phyloP scores from a whole-genome alignment of 2,797 vertebrate genomes.

The Lagorchestes hirsutus region DNA sequence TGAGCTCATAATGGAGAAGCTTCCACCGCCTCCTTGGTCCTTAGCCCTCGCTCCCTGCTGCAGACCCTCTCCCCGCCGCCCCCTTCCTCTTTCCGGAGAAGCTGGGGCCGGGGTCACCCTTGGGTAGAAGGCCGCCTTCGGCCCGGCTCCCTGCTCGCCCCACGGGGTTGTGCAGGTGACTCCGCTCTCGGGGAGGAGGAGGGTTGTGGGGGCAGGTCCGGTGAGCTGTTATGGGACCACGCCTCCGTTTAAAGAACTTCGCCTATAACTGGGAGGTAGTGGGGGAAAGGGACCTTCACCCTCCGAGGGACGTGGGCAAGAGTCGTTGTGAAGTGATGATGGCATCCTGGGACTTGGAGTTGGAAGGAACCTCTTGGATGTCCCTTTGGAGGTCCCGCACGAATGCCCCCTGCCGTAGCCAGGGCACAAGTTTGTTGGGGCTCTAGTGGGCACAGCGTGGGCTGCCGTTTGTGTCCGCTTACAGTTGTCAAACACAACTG shows the following conservation, averaged over 20 bases:
- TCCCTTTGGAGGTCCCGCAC: too few species aligned
- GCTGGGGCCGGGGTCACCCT: not conserved
- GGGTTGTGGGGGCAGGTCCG: too few species aligned
- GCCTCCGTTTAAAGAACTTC: not conserved
- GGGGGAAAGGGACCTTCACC: not conserved
- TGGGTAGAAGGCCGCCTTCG: too few species aligned
- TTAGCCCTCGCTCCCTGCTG: not conserved
- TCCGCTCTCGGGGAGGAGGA: too few species aligned
- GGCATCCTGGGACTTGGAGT: not conserved
- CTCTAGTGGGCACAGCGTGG: too few species aligned
- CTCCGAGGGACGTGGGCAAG: not conserved
- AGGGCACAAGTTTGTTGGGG: too few species aligned
- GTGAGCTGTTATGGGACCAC: not conserved
- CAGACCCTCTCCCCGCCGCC: not conserved
- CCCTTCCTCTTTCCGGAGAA: too few species aligned
- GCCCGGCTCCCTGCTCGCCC: too few species aligned
- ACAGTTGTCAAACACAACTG: not conserved
- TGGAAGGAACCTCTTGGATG: not conserved
- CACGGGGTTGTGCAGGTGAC: not conserved
- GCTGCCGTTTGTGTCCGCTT: not conserved
- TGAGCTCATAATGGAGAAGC: not conserved
- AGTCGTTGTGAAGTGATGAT: not conserved
- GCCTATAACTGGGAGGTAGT: not conserved
- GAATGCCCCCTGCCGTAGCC: not conserved
- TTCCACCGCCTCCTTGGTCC: not conserved